Evolutionary conservation across 2,797 vertebrate species (phyloP), one percentile per base, ranked within the genome.

Genomic region (Danio kyathit): DNA sequence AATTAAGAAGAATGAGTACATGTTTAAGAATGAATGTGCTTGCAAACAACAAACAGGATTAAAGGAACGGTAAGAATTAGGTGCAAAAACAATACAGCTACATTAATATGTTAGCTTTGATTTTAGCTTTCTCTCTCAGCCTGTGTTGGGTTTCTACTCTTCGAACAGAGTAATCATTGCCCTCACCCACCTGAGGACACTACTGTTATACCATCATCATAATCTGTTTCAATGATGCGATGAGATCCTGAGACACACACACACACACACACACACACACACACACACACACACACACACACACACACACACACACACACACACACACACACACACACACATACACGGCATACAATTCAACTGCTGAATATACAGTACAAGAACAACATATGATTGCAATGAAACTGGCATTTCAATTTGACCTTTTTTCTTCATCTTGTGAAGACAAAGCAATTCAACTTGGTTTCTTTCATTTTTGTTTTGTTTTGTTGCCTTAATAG

Each of bases 221-320:
- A 98, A 95, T 99, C 97, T 95, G 97, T 96, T 92, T 99, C 97
- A 97, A 94, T 96, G 97, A 99, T 96, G 94, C 97, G 96, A 90
- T 97, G 97, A 91, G 98, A 99, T 95, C 98, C 98, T 99, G 96
- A 82, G 81, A 87, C 88, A 93, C 86, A 91, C 92, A 90, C 92
- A 92, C 87, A 93, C 92, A 88, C 81, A 86, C 92, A 93, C 88
- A 95, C 88, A 94, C 86, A 69, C 48, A 69, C 13, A 67, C 3
- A 95, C 79, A 87, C 75, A 86, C 86, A 69, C 48, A 70, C 16
- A 70, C 4, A 70, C 9, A 65, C 2, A 95, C 78, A 87, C 77
- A 86, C n/a, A n/a, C n/a, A n/a, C n/a, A n/a, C n/a, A n/a, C n/a
- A n/a, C n/a, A n/a, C n/a, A n/a, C 88, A 95, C 88, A 94, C 86